Base-by-base conservation (phyloP, 2,888 invertebrate genomes). In the Drosophila fungiperda region DNA sequence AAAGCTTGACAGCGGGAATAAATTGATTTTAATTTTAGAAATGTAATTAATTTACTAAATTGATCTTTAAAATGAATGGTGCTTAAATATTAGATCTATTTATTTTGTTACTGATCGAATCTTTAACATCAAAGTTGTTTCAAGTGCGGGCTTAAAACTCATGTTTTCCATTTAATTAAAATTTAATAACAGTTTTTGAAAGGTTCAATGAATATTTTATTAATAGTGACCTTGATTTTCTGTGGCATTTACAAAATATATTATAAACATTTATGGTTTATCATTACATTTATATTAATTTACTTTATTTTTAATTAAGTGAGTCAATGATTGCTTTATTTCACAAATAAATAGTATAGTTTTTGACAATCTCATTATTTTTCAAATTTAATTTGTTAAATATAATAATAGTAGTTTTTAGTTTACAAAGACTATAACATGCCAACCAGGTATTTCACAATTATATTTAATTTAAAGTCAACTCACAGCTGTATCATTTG, bases 401-500 rank as follows among this genome's bases (percentile, higher is more conserved):
- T 9, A 23, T 6, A 29, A 45, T 3, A 36, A 36, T 11, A 12
- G 9, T n/a, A n/a, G 5, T 12, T 7, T 7, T 1, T 2, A 32
- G 12, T 36, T 12, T n/a, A 23, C 23, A 7, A 57, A 26, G 26
- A 26, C 36, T n/a, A 8, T 3, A 57, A 8, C 23, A 20, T n/a
- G 12, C 42, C 20, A 8, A 26, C 6, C 9, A 29, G 32, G 17
- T 11, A 65, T 72, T 72, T 72, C 64, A 59, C 67, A 54, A 76
- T 54, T 29, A 17, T 9, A 12, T 52, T 38, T 9, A 33, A 74
- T 81, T 83, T 8, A 63, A 20, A 85, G 54, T 61, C 85, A 48
- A 9, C 66, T 68, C 85, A 83, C 87, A 82, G 42, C 36, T 45
- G 23, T 49, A 58, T 20, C 72, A 83, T 85, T 86, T 78, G 71